Base-by-base conservation (phyloP, 2,797 vertebrate species). In the Diplodus sargus region DNA sequence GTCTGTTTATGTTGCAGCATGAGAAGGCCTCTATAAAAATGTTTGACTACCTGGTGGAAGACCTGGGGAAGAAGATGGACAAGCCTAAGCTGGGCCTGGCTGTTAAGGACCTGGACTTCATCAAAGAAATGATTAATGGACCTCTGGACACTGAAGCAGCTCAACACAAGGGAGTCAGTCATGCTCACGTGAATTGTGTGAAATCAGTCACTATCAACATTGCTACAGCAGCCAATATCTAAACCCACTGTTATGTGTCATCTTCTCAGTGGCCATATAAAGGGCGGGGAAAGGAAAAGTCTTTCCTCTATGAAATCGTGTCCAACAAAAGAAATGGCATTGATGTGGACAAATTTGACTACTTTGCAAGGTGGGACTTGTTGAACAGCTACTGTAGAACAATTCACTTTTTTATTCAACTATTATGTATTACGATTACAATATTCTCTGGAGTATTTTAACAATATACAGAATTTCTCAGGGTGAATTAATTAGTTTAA, bases 321-420 rank as follows among this genome's bases (percentile, higher is more conserved):
- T 94, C 97, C 43, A 98, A 98, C 90, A 97, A 97, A 88, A 92
- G 77, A 78, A 97, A 93, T 5, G 96, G 97, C 67, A 95, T 98
- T 10, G 97, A 98, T 12, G 97, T 98, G 76, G 97, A 98, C 91
- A 98, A 98, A 74, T 98, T 96, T 96, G 97, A 98, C 89, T 98
- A 98, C 82, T 96, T 98, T 89, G 97, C 97, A 67, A 96, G 97
- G 97, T 98, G 93, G 16, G 68, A 0, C 5, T 57, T 52, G 39
- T 30, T 76, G 0, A 59, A 28, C 16, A 51, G 5, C 12, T 49
- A 0, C 23, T 25, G 70, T 23, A 7, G 3, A 42, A 20, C 4
- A 20, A 14, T 25, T 58, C 15, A 28, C 11, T 48, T 56, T 53
- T 61, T 61, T 4, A 23, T 60, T 8, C 2, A 28, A 34, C 6